phyloP scores from a whole-genome alignment of 2,888 invertebrate genomes.

The Gari tellinella region DNA sequence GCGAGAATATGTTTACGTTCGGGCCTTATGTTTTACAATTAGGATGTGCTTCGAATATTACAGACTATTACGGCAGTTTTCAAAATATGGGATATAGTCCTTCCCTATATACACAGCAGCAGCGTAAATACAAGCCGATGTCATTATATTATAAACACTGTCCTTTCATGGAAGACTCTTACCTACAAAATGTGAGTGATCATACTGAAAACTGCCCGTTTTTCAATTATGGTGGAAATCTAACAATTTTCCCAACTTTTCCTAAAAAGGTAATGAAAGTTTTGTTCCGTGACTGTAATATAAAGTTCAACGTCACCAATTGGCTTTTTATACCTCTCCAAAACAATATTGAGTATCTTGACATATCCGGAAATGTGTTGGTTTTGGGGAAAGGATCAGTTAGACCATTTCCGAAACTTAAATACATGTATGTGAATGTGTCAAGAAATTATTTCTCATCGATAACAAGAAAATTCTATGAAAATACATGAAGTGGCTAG shows the following conservation, averaged over 20 bases:
- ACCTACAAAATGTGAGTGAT: slow-evolving; percentile 11
- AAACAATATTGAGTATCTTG: slow-evolving; percentile 9
- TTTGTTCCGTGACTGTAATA: slow-evolving; percentile 2
- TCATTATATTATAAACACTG: background rate
- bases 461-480: too few species aligned
- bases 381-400: slow-evolving; percentile 7
- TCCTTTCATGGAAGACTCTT: slow-evolving; percentile 15
- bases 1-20: slow-evolving; percentile 35
- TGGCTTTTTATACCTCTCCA: background rate
- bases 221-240: background rate
- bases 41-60: slow-evolving; percentile 5
- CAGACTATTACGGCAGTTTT: background rate
- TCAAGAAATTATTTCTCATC: slow-evolving; percentile 32
- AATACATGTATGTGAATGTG: slow-evolving; percentile 15
- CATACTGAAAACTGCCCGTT: slow-evolving; percentile 1
- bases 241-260: background rate
- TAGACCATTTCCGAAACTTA: slow-evolving; percentile 10
- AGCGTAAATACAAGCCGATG: background rate
- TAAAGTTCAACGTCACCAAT: slow-evolving; percentile 4
- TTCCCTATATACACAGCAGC: slow-evolving; percentile 6
- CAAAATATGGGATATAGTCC: slow-evolving; percentile 7
- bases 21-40: slow-evolving; percentile 29
- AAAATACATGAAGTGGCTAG: background rate
- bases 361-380: slow-evolving; percentile 24
- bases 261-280: slow-evolving; percentile 4